Base-by-base conservation (phyloP, 2,888 invertebrate genomes). In the Pterobdella sp. region DNA sequence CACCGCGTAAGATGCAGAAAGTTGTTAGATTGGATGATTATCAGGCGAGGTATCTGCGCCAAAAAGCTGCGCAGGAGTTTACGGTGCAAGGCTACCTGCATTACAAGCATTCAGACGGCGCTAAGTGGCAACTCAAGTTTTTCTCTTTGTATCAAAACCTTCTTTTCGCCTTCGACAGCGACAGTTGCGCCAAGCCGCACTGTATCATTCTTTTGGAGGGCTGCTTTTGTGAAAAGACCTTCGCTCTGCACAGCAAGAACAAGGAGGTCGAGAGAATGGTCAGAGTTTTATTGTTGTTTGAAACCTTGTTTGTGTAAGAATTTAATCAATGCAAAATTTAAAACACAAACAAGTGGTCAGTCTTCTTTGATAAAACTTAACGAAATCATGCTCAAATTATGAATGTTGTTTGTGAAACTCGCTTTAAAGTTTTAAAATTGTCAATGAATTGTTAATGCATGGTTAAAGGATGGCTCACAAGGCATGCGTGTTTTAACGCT, bases 121-220 rank as follows among this genome's bases (percentile, higher is more conserved):
- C 89, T 77, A 93, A 92, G 84, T 94, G 94, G 94, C 92, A 93
- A 82, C 81, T 83, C 63, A 78, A 85, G 29, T 85, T 82, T 81
- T 85, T 85, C 79, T 81, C 83, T 72, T 81, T 85, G 75, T 88
- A 87, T 52, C 88, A 93, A 91, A 94, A 94, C 85, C 85, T 93
- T 80, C 85, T 94, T 78, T 93, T 93, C 85, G 93, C 93, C 86
- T 93, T 91, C 84, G 93, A 94, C 81, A 90, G 89, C 71, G 93
- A 93, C 81, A 87, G 88, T 80, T 89, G 89, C 79, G 87, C 87
- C 31, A 86, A 90, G 42, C 93, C 93, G 0, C 90, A 91, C 0
- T 93, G 93, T 0, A 89, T 93, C 29, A 87, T 93, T 32, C 86
- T 93, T 77, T 86, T 94, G 72, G 94, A 94, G 82, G 93, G 93